Evolutionary conservation across 2,888 invertebrate genomes (phyloP), one percentile per base, ranked within the genome.

Genomic region (Rhagium mordax): DNA sequence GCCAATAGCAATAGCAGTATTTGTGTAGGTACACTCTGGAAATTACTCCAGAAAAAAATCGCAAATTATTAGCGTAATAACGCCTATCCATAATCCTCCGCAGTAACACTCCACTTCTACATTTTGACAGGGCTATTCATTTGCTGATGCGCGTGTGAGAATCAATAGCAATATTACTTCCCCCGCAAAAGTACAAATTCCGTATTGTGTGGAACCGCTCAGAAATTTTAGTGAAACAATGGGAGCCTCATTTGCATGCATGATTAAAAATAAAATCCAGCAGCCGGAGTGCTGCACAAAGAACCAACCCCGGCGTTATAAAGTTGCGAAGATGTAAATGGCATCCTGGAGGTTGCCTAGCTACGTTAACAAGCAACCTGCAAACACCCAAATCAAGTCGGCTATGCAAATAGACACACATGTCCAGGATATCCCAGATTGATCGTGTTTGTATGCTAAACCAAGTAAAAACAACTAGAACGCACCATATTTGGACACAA

Each of bases 371-470:
- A 79, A 79, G 75, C 75, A 72, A 71, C 76, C 72, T 33, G 72
- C 76, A 73, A 79, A 76, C 76, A 76, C 76, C 77, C 78, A 70
- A 74, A 78, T 79, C 78, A 75, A 76, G 78, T 76, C 55, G 70
- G 61, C 74, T 75, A 77, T 79, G 78, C 75, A 77, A 77, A 79
- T 77, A 77, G 70, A 73, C 78, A 74, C 69, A 76, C 76, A 78
- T 75, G 77, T 74, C 72, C 76, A 65, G 62, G 57, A 64, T 65
- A 64, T 72, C 68, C 55, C 70, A 61, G 72, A 79, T 79, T 76
- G 76, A 78, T 77, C 65, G 75, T 20, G 75, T 77, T 77, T 78
- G 75, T 79, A 79, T 78, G 76, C 76, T 79, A 78, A 79, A 74
- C 78, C 74, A 70, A 70, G 69, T 70, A 75, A 79, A 79, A 79